These are phyloP conservation scores for Dendrolimus kikuchii DNA, from an alignment of 1,140 invertebrate species.

Conservation along the genomic window DNA sequence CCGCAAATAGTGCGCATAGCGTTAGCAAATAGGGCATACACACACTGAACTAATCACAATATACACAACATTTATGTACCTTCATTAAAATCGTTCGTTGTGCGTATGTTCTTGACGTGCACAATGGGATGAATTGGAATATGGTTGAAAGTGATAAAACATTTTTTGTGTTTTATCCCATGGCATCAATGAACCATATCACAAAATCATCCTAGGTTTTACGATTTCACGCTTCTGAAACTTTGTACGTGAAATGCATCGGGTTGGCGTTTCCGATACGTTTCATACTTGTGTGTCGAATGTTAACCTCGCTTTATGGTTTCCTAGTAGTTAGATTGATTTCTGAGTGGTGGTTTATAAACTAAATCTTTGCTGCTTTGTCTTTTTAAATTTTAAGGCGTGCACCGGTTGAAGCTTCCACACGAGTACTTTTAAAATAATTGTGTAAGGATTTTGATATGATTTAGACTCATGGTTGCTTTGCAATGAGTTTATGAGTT, in stretches of 20 bases:
- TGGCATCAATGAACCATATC: constrained; percentile 20
- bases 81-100: neutral
- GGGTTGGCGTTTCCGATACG: constrained; percentile 21
- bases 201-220: constrained; percentile 27
- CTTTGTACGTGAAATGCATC: constrained; percentile 42
- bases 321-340: constrained; percentile 58
- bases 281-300: constrained; percentile 39
- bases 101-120: constrained; percentile 12
- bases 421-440: constrained; percentile 29
- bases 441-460: constrained; percentile 30
- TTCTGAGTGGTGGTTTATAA: constrained; percentile 55
- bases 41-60: no score
- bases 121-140: constrained; percentile 25
- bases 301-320: constrained; percentile 60
- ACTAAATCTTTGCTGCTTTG: constrained; percentile 57
- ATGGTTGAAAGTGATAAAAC: constrained; percentile 13
- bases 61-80: no score
- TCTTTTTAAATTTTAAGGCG: constrained; percentile 34
- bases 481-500: constrained; percentile 22
- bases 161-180: no score
- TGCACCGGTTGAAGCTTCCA: constrained; percentile 34
- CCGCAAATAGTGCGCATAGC: constrained; percentile 17
- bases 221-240: constrained; percentile 41
- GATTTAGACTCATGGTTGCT: constrained; percentile 19
- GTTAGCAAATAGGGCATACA: neutral